Conservation (phyloP, 2,888 invertebrate genomes). For the Frankliniella fusca region DNA sequence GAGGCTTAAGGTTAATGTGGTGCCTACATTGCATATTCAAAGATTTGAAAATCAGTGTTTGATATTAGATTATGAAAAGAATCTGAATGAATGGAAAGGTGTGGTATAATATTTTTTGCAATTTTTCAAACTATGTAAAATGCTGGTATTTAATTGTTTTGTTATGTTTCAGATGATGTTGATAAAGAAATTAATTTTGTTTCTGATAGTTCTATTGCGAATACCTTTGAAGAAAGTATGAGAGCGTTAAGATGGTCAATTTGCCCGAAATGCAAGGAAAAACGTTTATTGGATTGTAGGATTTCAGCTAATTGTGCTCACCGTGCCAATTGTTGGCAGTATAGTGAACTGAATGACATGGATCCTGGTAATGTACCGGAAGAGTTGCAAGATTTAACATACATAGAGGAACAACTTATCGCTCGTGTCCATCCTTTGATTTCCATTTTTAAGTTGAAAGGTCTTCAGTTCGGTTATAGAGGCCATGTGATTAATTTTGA, state of each 20-base stretch:
- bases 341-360: background rate
- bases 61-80: background rate
- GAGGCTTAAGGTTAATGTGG: background rate
- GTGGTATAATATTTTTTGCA: background rate
- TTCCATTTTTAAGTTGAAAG: conserved; percentile 30
- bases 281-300: background rate
- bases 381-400: conserved; percentile 24
- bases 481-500: conserved; percentile 33
- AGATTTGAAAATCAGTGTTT: background rate
- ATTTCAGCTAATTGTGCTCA: background rate
- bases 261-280: background rate
- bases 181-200: background rate
- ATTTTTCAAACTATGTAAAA: background rate
- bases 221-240: background rate
- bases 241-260: background rate
- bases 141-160: background rate
- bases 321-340: background rate
- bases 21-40: background rate
- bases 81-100: background rate
- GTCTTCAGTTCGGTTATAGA: conserved; percentile 32
- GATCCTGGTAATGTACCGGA: conserved; percentile 17
- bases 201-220: background rate
- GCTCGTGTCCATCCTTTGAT: conserved; percentile 33
- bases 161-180: background rate
- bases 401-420: conserved; percentile 32